Base-by-base conservation (phyloP, 1,140 invertebrate species). In the Eurosta solidaginis region DNA sequence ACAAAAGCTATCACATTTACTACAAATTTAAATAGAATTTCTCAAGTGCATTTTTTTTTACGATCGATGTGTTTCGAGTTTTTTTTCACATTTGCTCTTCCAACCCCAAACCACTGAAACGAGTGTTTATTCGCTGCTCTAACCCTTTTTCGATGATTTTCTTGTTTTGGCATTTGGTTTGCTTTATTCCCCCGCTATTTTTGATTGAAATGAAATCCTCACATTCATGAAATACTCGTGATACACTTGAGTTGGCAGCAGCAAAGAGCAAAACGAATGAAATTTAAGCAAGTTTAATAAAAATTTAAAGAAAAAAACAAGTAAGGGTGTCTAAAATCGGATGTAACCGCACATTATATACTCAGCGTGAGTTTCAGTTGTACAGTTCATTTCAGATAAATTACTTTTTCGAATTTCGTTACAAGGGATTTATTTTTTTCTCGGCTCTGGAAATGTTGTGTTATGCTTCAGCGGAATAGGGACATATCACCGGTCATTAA, bases 141-240 rank as follows among this genome's bases (percentile, higher is more conserved):
- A n/a, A n/a, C 59, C 59, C 27, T 68, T 68, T 52, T 42, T 14
- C 17, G 33, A n/a, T 40, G 29, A 68, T 42, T 68, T 20, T 40
- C 7, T 22, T 3, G 3, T 68, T 68, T 68, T 22, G 33, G 14
- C 33, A 17, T 22, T 68, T 36, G 7, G 20, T 68, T 68, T 17
- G 9, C 40, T 1, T 36, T 17, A 4, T 59, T 33, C 0, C 20
- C 40, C 14, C 33, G 17, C 17, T 68, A 68, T 68, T 68, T 68
- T 68, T 68, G 59, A 68, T 68, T 68, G 59, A 68, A 68, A 40
- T 68, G 59, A 68, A 68, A 68, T 68, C 59, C 59, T 68, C 59
- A 68, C 59, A 68, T n/a, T 40, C 29, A 22, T n/a, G n/a, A n/a
- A n/a, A n/a, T n/a, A 2, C 59, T 10, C 33, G 10, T 40, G 33